phyloP scores from a whole-genome alignment of 2,888 invertebrate genomes.

The Morpho helenor region DNA sequence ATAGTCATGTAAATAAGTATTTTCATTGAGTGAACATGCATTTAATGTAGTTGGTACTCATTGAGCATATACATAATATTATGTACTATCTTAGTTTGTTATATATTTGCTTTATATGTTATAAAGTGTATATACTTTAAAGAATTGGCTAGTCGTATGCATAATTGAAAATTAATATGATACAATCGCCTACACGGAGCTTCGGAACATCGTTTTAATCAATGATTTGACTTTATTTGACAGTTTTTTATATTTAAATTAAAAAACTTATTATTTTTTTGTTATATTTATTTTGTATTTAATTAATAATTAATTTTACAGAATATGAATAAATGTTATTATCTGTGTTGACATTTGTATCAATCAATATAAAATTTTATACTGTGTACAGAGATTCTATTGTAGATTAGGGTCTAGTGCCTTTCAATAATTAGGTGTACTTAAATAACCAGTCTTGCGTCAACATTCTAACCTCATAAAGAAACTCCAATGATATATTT shows the following conservation, averaged over 20 bases:
- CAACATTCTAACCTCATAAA: slow-evolving; percentile 17
- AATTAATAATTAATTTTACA: neutral
- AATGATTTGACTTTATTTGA: neutral
- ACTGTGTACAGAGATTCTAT: slow-evolving; percentile 65
- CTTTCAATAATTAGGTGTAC: slow-evolving; percentile 66
- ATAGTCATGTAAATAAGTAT: slow-evolving; percentile 61
- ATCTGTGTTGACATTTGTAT: slow-evolving; percentile 18
- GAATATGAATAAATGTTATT: neutral
- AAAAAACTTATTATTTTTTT: neutral
- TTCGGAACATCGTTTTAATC: neutral
- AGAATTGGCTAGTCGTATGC: slow-evolving; percentile 64
- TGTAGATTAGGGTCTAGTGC: slow-evolving; percentile 74
- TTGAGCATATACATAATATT: slow-evolving; percentile 21
- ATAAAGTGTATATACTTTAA: slow-evolving; percentile 35
- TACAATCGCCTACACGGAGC: slow-evolving; percentile 24
- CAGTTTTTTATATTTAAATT: too few species aligned
- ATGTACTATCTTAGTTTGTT: slow-evolving; percentile 23
- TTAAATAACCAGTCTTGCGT: slow-evolving; percentile 38
- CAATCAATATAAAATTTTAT: slow-evolving; percentile 36
- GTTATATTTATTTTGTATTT: neutral
- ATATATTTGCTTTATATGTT: slow-evolving; percentile 23
- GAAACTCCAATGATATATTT: slow-evolving; percentile 13
- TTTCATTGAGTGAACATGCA: slow-evolving; percentile 62
- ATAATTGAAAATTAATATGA: slow-evolving; percentile 31
- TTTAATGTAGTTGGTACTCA: slow-evolving; percentile 70